A percentile compares a stretch with the other conserved stretches of the same genome.
Evolutionary conservation across 1,140 invertebrate species (phyloP).

Genomic region (Cydia splendana): DNA sequence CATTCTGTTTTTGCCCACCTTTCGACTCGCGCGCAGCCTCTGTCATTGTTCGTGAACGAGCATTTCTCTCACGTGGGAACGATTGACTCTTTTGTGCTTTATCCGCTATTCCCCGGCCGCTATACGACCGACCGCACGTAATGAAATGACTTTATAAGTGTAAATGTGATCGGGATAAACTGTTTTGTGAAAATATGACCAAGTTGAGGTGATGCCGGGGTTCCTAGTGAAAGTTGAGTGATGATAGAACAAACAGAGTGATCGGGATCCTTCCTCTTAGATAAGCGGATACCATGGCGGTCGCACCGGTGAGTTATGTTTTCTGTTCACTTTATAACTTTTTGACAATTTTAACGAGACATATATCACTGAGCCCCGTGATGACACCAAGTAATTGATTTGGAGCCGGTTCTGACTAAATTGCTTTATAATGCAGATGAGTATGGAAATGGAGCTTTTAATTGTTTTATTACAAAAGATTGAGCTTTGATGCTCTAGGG

Average conservation of each 20-base stretch:
- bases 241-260: constrained; percentile 66
- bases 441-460: constrained; percentile 2
- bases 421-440: background rate
- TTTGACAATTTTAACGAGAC: no score
- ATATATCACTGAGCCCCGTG: background rate
- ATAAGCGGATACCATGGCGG: constrained; percentile 62
- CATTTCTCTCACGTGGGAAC: constrained; percentile 77
- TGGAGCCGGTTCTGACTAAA: background rate
- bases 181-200: constrained; percentile 52
- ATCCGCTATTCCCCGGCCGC: constrained; percentile 57
- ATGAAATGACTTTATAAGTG: constrained; percentile 41
- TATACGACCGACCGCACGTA: constrained; percentile 52
- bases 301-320: constrained; percentile 54
- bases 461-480: background rate
- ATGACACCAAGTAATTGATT: background rate
- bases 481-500: background rate
- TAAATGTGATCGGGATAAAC: constrained; percentile 39
- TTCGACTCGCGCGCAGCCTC: constrained; percentile 74
- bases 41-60: constrained; percentile 64
- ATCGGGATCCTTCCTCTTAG: constrained; percentile 49
- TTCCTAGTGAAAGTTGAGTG: constrained; percentile 60
- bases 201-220: constrained; percentile 49
- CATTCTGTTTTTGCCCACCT: constrained; percentile 78
- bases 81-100: constrained; percentile 64
- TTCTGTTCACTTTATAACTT: background rate